Evolutionary conservation across 2,888 invertebrate genomes (phyloP).

Genomic region (Microplitis manilae): DNA sequence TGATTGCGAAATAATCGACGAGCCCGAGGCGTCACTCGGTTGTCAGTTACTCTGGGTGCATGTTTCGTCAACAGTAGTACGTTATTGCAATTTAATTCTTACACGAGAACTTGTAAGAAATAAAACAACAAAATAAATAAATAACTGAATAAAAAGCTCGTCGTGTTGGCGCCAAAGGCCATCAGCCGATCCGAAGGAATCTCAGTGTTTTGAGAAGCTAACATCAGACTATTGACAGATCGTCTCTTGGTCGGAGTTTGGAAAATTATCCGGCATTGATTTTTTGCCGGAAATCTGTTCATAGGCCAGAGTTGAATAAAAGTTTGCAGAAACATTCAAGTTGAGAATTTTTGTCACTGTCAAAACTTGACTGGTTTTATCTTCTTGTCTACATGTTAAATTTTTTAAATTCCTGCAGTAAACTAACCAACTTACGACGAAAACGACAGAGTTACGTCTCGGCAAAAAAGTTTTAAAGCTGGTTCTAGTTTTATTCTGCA

Average conservation of each 20-base stretch:
- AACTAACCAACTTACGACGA: slow-evolving; percentile 15
- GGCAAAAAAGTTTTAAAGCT: slow-evolving; percentile 43
- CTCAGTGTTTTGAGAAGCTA: too few species aligned
- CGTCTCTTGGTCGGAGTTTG: too few species aligned
- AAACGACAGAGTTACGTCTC: slow-evolving; percentile 34
- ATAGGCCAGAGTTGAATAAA: too few species aligned
- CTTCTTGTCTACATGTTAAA: background rate
- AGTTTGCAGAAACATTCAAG: too few species aligned
- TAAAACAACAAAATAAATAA: too few species aligned
- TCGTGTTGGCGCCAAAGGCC: slow-evolving; percentile 19
- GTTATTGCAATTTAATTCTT: slow-evolving; percentile 29
- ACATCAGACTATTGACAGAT: too few species aligned
- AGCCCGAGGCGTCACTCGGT: slow-evolving; percentile 48
- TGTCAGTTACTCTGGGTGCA: slow-evolving; percentile 2
- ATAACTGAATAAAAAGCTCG: slow-evolving; percentile 14
- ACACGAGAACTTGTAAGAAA: slow-evolving; percentile 7
- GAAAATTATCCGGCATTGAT: too few species aligned
- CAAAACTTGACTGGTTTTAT: background rate
- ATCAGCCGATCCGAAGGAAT: background rate
- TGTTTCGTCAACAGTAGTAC: slow-evolving; percentile 17
- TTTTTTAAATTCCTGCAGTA: background rate
- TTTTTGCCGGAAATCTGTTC: too few species aligned
- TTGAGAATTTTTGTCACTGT: background rate
- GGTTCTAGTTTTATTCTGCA: slow-evolving; percentile 9
- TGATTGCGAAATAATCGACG: slow-evolving; percentile 62